These are phyloP conservation scores for Dendroctonus ponderosae DNA, from an alignment of 1,140 invertebrate genomes.

Conservation along the genomic window DNA sequence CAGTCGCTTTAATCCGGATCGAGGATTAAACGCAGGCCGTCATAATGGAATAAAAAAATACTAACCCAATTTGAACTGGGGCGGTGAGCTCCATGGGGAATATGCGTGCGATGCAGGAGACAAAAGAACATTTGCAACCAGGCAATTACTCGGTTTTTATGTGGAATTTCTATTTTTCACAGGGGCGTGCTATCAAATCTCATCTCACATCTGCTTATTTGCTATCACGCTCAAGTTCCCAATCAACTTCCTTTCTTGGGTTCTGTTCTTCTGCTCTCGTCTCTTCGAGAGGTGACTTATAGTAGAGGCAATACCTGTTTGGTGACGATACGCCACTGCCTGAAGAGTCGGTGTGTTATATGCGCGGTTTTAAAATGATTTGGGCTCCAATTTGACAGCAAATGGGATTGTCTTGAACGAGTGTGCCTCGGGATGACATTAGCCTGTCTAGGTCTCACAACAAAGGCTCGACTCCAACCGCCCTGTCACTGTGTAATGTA, in stretches of 20 bases:
- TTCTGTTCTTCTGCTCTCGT: too few relatives aligned
- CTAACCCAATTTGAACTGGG: conserved; percentile 31
- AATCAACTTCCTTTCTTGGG: background rate
- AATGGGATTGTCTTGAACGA: conserved; percentile 49
- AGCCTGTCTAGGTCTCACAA: conserved; percentile 48
- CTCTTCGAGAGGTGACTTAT: background rate
- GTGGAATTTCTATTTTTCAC: conserved; percentile 6
- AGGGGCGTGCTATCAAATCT: conserved; percentile 9
- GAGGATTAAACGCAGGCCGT: conserved; percentile 3
- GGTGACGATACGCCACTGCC: conserved; percentile 22
- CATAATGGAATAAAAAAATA: conserved; percentile 24
- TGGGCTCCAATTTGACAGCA: conserved; percentile 47
- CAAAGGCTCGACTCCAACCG: conserved; percentile 44
- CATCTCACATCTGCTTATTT: background rate
- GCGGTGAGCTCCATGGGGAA: conserved; percentile 8
- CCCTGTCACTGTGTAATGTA: conserved; percentile 49
- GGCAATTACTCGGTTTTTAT: conserved; percentile 17
- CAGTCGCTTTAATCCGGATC: conserved; percentile 5
- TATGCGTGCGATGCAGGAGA: conserved; percentile 10
- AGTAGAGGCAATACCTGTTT: background rate
- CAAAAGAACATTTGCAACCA: conserved; percentile 24
- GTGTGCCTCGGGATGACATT: conserved; percentile 48
- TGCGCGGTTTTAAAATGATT: conserved; percentile 47
- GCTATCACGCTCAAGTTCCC: background rate
- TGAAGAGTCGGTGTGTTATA: conserved; percentile 29